Evolutionary conservation across 2,797 vertebrate genomes (phyloP), one percentile per base, ranked within the genome.

Genomic region (Alauda arvensis): DNA sequence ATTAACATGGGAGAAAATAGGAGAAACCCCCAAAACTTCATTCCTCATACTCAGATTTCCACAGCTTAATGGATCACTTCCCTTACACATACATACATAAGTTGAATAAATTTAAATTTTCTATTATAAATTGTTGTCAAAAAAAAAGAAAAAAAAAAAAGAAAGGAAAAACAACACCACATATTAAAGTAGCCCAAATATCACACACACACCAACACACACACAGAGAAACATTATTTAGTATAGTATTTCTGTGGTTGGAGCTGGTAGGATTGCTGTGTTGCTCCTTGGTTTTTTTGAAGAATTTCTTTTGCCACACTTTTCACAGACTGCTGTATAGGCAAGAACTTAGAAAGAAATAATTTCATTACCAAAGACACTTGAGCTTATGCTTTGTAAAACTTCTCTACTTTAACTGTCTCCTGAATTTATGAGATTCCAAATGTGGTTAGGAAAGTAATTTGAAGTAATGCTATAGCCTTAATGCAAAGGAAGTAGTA

Each of bases 361-460:
- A 34, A 92, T 95, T 95, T 94, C 45, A 87, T 94, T 96, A 91
- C 52, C 40, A 77, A 84, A 77, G 65, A 89, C 65, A 82, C 33
- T 66, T 91, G 42, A 94, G 42, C 40, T 94, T 91, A 86, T 20
- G 74, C 43, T 92, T 94, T 92, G 68, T 83, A 93, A 92, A 96
- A 79, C n/a, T 92, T 93, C 67, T 69, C 63, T 92, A 33, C 95
- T 96, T 94, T 90, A 79, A 48, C 70, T 90, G 56, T 83, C 75
- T 88, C 19, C 42, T 68, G 67, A 96, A 96, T 95, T 94, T 96
- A 93, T 85, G 89, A 94, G 46, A 62, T 86, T 93, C 34, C 40
- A 89, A 94, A 90, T 83, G 45, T 94, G 59, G 80, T 94, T 94
- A 93, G 51, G 72, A 93, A 94, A 80, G 78, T 87, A 95, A 93